Evolutionary conservation across 2,888 invertebrate genomes (phyloP), one percentile per base, ranked within the genome.

Genomic region (Drosophila pseudotakahashii): DNA sequence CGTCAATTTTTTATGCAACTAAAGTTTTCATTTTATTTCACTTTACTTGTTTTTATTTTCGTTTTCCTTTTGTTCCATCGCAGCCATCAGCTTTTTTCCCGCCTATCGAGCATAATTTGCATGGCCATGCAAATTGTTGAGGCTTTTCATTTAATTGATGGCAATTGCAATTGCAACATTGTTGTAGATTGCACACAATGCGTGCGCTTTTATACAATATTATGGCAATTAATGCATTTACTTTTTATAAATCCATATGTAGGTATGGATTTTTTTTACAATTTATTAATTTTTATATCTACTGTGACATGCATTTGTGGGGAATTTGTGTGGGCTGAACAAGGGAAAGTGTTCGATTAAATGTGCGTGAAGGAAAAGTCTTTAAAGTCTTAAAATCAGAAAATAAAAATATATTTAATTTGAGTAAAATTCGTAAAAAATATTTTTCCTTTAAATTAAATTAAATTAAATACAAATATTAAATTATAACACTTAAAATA

Each of bases 61-160:
- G 37, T 75, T 55, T 79, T 63, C 62, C 66, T 69, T 66, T 73
- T 66, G 66, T 36, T 41, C 9, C 42, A 39, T 36, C 16, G 10
- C 30, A n/a, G 10, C 23, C 26, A 55, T 58, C 16, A 76, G 19
- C 16, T 61, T 64, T 61, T 53, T 71, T 19, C 44, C 9, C 26
- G 51, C 53, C 63, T 60, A 41, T n/a, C 14, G 55, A 30, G 53
- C 71, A 55, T 45, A 71, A 79, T 76, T 83, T 86, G 71, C 81
- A 73, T 83, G 69, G 59, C 48, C 39, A 73, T 72, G 74, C 79
- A 78, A 81, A 78, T 74, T 83, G 76, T 58, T 61, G 45, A 58
- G 45, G 53, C 53, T 80, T 83, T 80, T 80, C 39, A 39, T 55
- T 72, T n/a, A 59, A 72, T 72, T 37, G 45, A 32, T 30, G 61